Base-by-base conservation (phyloP, 2,113 vertebrate genomes). In the Camelus bactrianus region DNA sequence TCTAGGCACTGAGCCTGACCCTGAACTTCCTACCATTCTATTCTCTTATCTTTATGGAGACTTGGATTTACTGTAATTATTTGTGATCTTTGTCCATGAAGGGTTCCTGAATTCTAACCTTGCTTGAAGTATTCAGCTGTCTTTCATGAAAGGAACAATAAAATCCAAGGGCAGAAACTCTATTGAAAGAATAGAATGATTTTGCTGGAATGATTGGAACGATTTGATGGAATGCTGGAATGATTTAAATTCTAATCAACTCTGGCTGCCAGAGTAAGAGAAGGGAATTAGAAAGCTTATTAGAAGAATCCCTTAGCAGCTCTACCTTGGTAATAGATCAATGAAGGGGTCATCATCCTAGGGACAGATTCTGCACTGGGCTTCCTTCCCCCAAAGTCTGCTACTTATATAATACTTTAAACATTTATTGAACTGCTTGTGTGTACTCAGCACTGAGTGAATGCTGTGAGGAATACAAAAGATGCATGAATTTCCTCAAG, bases 181-280 rank as follows among this genome's bases (percentile, higher is more conserved):
- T 35, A 5, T 58, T 58, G 32, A 76, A 89, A 89, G 20, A 14
- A 60, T 52, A 28, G 60, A n/a, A 50, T 52, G 38, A 42, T 42
- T 42, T 92, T 35, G 35, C 35, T 35, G 35, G 60, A n/a, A 50
- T 52, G 38, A 42, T 42, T 42, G 38, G 38, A 42, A 42, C 38
- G 38, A 42, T 42, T 42, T 42, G 38, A 42, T 42, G 38, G 38
- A 42, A 42, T 42, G 17, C 67, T 52, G 32, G 60, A n/a, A 50
- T 52, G 52, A 92, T 35, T 64, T 92, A 89, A 76, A 64, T 89
- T 77, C 84, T 76, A 92, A 86, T 70, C 67, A 82, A 4, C 62
- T 60, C 42, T 65, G 73, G 32, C 32, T 70, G 20, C 79, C 60
- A 22, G 16, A 62, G 28, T 52, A 70, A 81, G 84, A 70, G 26